Evolutionary conservation across 2,888 invertebrate species (phyloP).

Genomic region (Amphipyra berbera): DNA sequence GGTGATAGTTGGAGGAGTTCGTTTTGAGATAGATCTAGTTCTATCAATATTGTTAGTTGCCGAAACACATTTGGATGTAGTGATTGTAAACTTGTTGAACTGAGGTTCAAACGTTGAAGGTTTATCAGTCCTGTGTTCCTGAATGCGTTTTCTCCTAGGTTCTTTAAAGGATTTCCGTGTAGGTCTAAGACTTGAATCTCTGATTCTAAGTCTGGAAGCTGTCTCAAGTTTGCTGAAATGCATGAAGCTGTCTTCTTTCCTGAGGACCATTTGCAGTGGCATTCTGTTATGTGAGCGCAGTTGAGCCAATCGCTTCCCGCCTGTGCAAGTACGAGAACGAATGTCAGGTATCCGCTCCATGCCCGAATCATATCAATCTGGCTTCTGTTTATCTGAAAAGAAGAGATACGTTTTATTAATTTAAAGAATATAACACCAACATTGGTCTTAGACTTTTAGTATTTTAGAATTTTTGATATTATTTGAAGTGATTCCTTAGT

Average conservation of each 20-base stretch:
- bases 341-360: constrained; percentile 75
- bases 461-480: background rate
- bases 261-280: constrained; percentile 97
- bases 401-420: constrained; percentile 44
- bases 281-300: constrained; percentile 93
- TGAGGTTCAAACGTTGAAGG: constrained; percentile 95
- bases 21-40: constrained; percentile 96
- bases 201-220: constrained; percentile 90
- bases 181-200: constrained; percentile 93
- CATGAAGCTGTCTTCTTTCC: constrained; percentile 97
- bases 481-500: background rate
- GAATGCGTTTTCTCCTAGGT: constrained; percentile 93
- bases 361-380: constrained; percentile 69
- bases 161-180: constrained; percentile 93
- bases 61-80: constrained; percentile 95
- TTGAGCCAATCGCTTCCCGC: constrained; percentile 94
- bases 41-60: constrained; percentile 95
- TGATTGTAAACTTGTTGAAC: constrained; percentile 92
- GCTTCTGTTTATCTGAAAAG: constrained; percentile 77
- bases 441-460: background rate
- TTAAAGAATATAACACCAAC: background rate
- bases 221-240: constrained; percentile 92
- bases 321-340: constrained; percentile 71
- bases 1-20: constrained; percentile 93
- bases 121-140: constrained; percentile 94